Evolutionary conservation across 2,797 vertebrate species (phyloP), one percentile per base, ranked within the genome.

Genomic region (Alcedo quadribrachys): DNA sequence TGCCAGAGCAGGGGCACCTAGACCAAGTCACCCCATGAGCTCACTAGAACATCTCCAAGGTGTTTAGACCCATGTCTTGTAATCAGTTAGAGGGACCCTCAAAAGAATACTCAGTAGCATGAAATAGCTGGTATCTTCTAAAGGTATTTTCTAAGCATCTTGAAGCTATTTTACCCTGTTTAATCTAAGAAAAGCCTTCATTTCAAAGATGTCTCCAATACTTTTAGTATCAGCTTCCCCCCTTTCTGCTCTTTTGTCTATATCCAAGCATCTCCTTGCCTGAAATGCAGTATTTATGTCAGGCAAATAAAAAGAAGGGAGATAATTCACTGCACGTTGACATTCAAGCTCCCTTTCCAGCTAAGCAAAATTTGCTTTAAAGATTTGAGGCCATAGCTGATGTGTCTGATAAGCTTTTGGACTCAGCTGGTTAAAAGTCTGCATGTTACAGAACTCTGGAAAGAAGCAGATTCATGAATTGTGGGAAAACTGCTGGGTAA

Each of bases 321-420:
- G 43, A 55, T 70, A 68, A 69, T 32, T 46, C n/a, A 46, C 43
- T 58, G 50, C 58, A 66, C 0, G 0, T 27, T 92, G 76, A 30
- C 51, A 62, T 79, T 93, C 92, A 89, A 81, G 62, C 48, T 67
- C 84, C 35, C 32, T 77, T 87, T 66, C 77, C 92, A 90, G 66
- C 69, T 45, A 25, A 57, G 66, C 37, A 79, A 90, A 87, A 80
- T 45, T 92, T 45, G 21, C 62, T 81, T 80, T 82, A 48, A 88
- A 43, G 61, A 63, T 94, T 92, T 96, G 46, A 85, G 89, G 76
- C 86, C 33, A 45, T 12, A 88, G 80, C 85, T 67, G 86, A 94
- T 77, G 16, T 5, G 37, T 46, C 45, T 65, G 87, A 93, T 94
- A 94, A 92, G 58, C 76, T 82, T 87, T 87, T 89, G 84, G 88